These are phyloP conservation scores for Agrotis puta DNA, from an alignment of 2,888 invertebrate species.

Conservation along the genomic window DNA sequence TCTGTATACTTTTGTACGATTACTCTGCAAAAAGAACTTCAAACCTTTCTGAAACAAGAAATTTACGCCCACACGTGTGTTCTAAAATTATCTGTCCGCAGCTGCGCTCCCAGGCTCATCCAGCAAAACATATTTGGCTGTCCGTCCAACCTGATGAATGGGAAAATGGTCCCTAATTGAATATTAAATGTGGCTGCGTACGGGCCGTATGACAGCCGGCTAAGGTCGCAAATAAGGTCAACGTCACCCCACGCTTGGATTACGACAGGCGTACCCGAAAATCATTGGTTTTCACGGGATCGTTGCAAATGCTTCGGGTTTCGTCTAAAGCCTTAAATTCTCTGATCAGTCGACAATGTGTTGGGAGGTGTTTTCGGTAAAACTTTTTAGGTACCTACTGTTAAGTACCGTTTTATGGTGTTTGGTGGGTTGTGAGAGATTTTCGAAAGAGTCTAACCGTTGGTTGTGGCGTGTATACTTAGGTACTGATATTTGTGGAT, in stretches of 20 bases:
- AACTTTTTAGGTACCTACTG: constrained; percentile 19
- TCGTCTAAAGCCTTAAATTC: constrained; percentile 27
- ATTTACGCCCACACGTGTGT: not conserved
- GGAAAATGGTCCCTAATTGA: constrained; percentile 83
- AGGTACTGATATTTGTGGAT: no score
- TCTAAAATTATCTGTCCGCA: constrained; percentile 18
- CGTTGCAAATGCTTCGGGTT: constrained; percentile 19
- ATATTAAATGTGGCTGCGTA: constrained; percentile 82
- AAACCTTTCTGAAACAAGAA: constrained; percentile 7
- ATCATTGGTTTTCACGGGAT: constrained; percentile 46
- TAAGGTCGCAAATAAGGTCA: constrained; percentile 70
- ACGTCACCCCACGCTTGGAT: constrained; percentile 63
- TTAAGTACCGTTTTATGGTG: not conserved
- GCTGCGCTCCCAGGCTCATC: constrained; percentile 59
- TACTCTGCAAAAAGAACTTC: not conserved
- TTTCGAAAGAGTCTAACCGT: no score
- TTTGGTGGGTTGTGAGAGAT: not conserved
- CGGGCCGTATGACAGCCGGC: constrained; percentile 76
- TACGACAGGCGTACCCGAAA: constrained; percentile 41
- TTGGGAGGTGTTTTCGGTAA: not conserved
- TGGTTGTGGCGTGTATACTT: no score
- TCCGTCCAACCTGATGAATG: constrained; percentile 77
- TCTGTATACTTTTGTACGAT: not conserved
- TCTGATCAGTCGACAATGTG: constrained; percentile 32
- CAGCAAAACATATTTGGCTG: constrained; percentile 61